Evolutionary conservation across 1,140 invertebrate genomes (phyloP), one percentile per base, ranked within the genome.

Genomic region (Cydia splendana): DNA sequence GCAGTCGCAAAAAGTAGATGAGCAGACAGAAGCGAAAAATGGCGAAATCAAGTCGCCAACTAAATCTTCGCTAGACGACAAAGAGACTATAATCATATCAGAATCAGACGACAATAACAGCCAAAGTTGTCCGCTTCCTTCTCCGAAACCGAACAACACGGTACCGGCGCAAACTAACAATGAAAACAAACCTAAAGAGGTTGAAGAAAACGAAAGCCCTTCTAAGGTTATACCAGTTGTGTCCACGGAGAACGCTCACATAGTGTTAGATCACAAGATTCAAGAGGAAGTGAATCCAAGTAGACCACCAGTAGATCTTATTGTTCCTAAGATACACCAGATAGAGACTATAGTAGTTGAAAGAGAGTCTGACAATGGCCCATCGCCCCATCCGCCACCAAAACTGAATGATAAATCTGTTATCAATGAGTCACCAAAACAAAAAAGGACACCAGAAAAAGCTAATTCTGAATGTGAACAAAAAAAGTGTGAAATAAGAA

Each of bases 81-180:
- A 93, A 83, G 93, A 94, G 73, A 93, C 93, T 9, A 94, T 94
- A 34, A 82, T 93, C 18, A 94, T 94, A 84, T 93, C 93, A 2
- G 93, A 94, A 84, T 93, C 93, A 38, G 93, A 94, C 81, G 93
- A 94, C 76, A 93, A 93, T 75, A 93, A 93, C 24, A 92, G 91
- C 65, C 91, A 93, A 77, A 93, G 90, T 78, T 92, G 91, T 82
- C 91, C 91, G 6, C 75, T 93, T 24, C 91, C 91, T 38, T 93
- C 91, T 2, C 91, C 91, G 1, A 91, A 91, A 79, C 83, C 84
- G 12, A 85, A 85, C 62, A 76, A 83, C 57, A 76, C 87, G 30
- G 79, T 79, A 5, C 89, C 88, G 24, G 80, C 85, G 15, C 77
- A 79, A 28, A 79, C 82, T 57, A 80, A 78, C 42, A 87, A 84